phyloP scores from a whole-genome alignment of 2,797 vertebrate genomes.

The Pterois miles region DNA sequence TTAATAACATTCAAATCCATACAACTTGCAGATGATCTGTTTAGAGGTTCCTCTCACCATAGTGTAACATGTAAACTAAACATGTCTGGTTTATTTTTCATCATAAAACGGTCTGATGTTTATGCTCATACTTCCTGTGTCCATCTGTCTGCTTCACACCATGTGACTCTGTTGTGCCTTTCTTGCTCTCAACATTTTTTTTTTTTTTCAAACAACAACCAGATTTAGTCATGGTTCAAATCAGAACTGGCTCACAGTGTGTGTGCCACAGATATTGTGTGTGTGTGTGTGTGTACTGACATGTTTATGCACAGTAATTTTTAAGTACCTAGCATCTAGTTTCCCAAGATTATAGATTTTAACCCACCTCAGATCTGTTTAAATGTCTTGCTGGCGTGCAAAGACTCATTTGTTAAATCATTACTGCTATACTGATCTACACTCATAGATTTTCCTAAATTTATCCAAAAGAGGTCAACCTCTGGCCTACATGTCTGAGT shows the following conservation, averaged over 20 bases:
- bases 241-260: constrained; percentile 1
- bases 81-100: constrained; percentile 19
- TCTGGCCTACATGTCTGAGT: not conserved
- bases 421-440: not conserved
- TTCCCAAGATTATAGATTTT: not conserved
- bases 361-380: not conserved
- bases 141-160: constrained; percentile 4
- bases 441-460: not conserved
- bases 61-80: constrained; percentile 21
- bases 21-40: not conserved
- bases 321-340: not conserved
- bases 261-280: not conserved
- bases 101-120: constrained; percentile 14
- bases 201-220: constrained; percentile 22
- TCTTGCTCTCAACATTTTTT: not conserved
- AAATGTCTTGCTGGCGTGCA: not conserved
- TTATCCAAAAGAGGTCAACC: not conserved
- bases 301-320: constrained; percentile 14
- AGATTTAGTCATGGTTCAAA: constrained; percentile 24
- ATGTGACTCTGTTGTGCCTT: constrained; percentile 21
- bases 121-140: constrained; percentile 19
- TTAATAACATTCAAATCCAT: not conserved
- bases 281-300: not conserved
- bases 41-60: not conserved
- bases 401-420: not conserved